These are phyloP conservation scores for Portevinia maculata DNA, from an alignment of 2,888 invertebrate genomes.

Conservation along the genomic window DNA sequence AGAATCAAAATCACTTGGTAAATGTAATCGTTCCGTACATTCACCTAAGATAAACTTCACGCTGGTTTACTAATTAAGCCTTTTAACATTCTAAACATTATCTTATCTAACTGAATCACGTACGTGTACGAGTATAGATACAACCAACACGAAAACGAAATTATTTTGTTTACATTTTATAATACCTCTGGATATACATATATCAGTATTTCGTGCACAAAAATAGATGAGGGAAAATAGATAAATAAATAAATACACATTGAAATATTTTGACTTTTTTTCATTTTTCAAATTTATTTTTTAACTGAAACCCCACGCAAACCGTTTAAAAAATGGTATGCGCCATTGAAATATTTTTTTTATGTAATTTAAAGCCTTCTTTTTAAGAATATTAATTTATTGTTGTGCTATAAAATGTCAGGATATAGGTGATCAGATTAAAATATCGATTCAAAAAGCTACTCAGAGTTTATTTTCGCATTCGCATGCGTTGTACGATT, in stretches of 20 bases:
- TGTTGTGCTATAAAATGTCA: no score
- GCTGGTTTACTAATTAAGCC: slow-evolving; percentile 21
- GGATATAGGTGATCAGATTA: no score
- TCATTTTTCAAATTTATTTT: slow-evolving; percentile 1
- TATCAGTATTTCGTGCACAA: slow-evolving; percentile 37
- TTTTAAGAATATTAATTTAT: no score
- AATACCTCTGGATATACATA: slow-evolving; percentile 56
- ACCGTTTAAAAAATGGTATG: slow-evolving; percentile 1
- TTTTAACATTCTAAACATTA: slow-evolving; percentile 28
- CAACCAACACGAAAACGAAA: slow-evolving; percentile 29
- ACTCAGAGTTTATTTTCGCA: no score
- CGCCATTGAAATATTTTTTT: slow-evolving; percentile 7
- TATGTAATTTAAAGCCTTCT: not conserved
- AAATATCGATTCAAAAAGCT: no score
- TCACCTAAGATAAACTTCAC: slow-evolving; percentile 40
- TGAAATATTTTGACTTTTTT: slow-evolving; percentile 22
- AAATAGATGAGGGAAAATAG: slow-evolving; percentile 54
- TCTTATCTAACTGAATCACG: slow-evolving; percentile 42
- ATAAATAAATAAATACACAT: slow-evolving; percentile 49
- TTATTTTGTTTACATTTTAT: slow-evolving; percentile 59
- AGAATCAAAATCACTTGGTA: slow-evolving; percentile 19
- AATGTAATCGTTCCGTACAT: slow-evolving; percentile 20
- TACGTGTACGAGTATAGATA: not conserved
- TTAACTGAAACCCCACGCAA: slow-evolving; percentile 37
- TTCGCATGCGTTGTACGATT: no score